A percentile compares a stretch with the other conserved stretches of the same genome.
Evolutionary conservation across 2,113 vertebrate species (phyloP).

Genomic region (Elgaria multicarinata): DNA sequence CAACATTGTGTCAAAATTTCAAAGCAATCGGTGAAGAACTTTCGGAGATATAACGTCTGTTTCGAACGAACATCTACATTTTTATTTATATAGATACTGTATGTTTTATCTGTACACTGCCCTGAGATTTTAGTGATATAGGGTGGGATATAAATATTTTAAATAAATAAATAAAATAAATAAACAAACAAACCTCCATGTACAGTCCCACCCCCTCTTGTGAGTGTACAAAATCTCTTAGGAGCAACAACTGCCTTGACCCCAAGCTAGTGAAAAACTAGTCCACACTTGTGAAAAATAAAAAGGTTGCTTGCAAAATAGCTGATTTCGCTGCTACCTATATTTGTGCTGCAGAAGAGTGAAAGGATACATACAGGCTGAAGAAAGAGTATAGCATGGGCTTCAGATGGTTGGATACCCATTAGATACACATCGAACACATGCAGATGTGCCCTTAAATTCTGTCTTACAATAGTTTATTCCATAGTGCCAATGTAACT

Average conservation of each 20-base stretch:
- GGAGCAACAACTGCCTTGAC: not conserved
- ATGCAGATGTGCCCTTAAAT: not conserved
- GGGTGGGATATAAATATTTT: too few species aligned
- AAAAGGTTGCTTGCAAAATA: too few species aligned
- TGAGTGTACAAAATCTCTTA: not conserved
- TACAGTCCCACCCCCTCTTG: not conserved
- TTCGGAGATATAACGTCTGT: too few species aligned
- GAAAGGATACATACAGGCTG: not conserved
- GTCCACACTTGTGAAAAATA: not conserved
- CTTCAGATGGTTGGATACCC: too few species aligned
- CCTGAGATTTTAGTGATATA: too few species aligned
- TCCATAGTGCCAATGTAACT: not conserved
- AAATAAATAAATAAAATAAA: too few species aligned
- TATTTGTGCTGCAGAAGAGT: not conserved
- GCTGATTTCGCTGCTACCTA: not conserved
- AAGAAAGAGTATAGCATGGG: not conserved
- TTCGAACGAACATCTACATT: too few species aligned
- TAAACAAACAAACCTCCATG: too few species aligned
- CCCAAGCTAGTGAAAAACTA: not conserved
- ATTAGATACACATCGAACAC: not conserved
- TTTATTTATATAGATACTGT: too few species aligned
- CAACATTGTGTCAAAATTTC: too few species aligned
- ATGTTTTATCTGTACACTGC: too few species aligned
- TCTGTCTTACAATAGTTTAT: not conserved
- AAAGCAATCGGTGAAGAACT: too few species aligned